Evolutionary conservation across 1,140 invertebrate genomes (phyloP).

Genomic region (Helicoverpa armigera): DNA sequence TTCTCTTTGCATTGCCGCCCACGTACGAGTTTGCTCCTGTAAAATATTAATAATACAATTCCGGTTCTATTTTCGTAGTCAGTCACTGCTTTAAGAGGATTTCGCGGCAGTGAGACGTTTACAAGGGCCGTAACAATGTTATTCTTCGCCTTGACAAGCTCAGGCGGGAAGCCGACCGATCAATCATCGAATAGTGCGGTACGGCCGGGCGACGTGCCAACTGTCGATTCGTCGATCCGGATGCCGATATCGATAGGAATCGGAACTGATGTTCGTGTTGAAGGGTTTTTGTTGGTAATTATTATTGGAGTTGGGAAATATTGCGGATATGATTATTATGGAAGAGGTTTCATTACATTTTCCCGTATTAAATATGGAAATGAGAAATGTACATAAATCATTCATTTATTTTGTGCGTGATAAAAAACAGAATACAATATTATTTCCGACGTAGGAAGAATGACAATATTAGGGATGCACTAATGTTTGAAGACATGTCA

Average conservation of each 20-base stretch:
- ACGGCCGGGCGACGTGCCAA: constrained; percentile 53
- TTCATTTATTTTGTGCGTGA: too few relatives aligned
- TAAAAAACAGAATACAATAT: too few relatives aligned
- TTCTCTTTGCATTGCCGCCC: constrained; percentile 37
- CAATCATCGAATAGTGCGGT: constrained; percentile 70
- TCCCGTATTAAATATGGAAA: neutral
- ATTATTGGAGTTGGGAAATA: neutral
- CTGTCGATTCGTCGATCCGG: constrained; percentile 48
- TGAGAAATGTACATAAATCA: neutral
- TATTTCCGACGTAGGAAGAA: neutral
- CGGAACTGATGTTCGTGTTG: constrained; percentile 20
- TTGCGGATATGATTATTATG: constrained; percentile 1
- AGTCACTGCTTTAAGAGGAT: constrained; percentile 72
- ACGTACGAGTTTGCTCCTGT: constrained; percentile 21
- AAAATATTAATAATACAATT: constrained; percentile 47
- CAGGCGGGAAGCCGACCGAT: constrained; percentile 66
- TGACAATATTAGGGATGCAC: constrained; percentile 7
- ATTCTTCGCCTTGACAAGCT: constrained; percentile 81
- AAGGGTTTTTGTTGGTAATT: constrained; percentile 29
- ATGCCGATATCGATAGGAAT: constrained; percentile 43
- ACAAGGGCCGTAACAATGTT: constrained; percentile 82
- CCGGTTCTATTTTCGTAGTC: constrained; percentile 60
- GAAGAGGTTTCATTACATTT: neutral
- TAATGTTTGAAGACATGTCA: constrained; percentile 38
- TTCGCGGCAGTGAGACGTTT: constrained; percentile 75